A percentile compares a stretch with the other conserved stretches of the same genome.
Evolutionary conservation across 1,140 invertebrate species (phyloP).

Genomic region (Danaus plexippus): DNA sequence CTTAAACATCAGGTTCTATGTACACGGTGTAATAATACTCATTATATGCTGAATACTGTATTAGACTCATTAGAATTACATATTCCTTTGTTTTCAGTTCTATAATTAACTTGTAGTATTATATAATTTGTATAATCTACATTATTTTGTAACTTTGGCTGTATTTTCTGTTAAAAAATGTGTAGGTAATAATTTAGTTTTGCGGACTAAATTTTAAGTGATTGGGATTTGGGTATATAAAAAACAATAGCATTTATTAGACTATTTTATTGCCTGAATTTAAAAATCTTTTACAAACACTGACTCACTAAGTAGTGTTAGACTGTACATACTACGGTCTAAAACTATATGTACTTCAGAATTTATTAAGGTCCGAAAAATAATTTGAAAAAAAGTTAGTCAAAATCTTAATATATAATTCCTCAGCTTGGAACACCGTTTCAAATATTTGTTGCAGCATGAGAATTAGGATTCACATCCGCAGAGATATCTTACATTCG

Average conservation of each 20-base stretch:
- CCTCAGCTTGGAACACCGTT: slow-evolving; percentile 46
- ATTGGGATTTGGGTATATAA: slow-evolving; percentile 7
- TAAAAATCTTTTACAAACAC: slow-evolving; percentile 64
- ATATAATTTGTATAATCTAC: too few relatives aligned
- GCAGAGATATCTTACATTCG: slow-evolving; percentile 57
- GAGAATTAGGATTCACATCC: slow-evolving; percentile 56
- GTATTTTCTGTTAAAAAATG: too few relatives aligned
- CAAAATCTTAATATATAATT: slow-evolving; percentile 49
- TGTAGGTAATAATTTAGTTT: too few relatives aligned
- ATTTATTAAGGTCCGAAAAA: slow-evolving; percentile 28
- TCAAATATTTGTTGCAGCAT: slow-evolving; percentile 35
- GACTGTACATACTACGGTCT: slow-evolving; percentile 63
- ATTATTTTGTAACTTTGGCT: too few relatives aligned
- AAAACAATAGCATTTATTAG: slow-evolving; percentile 43
- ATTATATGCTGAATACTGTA: neutral
- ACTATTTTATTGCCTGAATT: slow-evolving; percentile 68
- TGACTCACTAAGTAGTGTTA: slow-evolving; percentile 54
- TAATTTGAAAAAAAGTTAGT: slow-evolving; percentile 47
- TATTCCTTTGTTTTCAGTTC: too few relatives aligned
- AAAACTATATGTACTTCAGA: slow-evolving; percentile 55
- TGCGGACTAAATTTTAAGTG: too few relatives aligned
- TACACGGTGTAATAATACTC: slow-evolving; percentile 1
- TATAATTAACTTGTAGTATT: too few relatives aligned
- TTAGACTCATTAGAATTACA: too few relatives aligned
- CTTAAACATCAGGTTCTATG: slow-evolving; percentile 19